Evolutionary conservation across 2,888 invertebrate genomes (phyloP).

Genomic region (Argyra leucocephala): DNA sequence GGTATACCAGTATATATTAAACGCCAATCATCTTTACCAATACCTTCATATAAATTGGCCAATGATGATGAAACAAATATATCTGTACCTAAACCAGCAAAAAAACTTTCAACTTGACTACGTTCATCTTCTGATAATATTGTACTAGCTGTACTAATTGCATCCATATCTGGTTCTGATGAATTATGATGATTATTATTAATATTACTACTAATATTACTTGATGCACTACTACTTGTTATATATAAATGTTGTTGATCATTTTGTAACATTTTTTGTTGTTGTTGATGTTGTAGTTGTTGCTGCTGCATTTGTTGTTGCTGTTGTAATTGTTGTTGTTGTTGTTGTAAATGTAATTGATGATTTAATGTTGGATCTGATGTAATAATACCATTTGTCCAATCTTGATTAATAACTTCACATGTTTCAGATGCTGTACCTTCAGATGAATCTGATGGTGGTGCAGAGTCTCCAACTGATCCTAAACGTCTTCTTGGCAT

Average conservation of each 20-base stretch:
- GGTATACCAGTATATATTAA: slow-evolving; percentile 70
- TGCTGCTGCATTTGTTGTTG: slow-evolving; percentile 39
- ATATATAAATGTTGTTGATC: slow-evolving; percentile 22
- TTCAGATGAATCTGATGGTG: slow-evolving; percentile 47
- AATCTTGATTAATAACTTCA: slow-evolving; percentile 33
- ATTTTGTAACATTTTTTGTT: slow-evolving; percentile 29
- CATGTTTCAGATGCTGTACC: slow-evolving; percentile 47
- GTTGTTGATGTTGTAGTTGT: slow-evolving; percentile 31
- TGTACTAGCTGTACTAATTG: slow-evolving; percentile 40
- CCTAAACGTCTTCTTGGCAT: slow-evolving; percentile 47
- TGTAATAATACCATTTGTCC: slow-evolving; percentile 24
- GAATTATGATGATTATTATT: slow-evolving; percentile 34
- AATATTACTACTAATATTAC: slow-evolving; percentile 29
- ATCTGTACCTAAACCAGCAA: slow-evolving; percentile 66
- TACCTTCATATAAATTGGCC: slow-evolving; percentile 60
- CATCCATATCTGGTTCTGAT: slow-evolving; percentile 35
- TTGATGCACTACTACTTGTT: slow-evolving; percentile 27
- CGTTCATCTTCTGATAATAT: slow-evolving; percentile 54
- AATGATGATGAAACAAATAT: slow-evolving; percentile 67
- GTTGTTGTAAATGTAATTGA: neutral
- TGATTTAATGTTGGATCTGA: slow-evolving; percentile 3
- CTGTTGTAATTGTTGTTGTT: slow-evolving; percentile 26
- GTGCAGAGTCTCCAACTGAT: slow-evolving; percentile 52
- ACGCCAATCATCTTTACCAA: slow-evolving; percentile 56
- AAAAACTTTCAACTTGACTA: slow-evolving; percentile 62